A percentile compares a stretch with the other conserved stretches of the same genome.
These are phyloP conservation scores for Isoperla grammatica DNA, from an alignment of 2,888 invertebrate species.

Conservation along the genomic window DNA sequence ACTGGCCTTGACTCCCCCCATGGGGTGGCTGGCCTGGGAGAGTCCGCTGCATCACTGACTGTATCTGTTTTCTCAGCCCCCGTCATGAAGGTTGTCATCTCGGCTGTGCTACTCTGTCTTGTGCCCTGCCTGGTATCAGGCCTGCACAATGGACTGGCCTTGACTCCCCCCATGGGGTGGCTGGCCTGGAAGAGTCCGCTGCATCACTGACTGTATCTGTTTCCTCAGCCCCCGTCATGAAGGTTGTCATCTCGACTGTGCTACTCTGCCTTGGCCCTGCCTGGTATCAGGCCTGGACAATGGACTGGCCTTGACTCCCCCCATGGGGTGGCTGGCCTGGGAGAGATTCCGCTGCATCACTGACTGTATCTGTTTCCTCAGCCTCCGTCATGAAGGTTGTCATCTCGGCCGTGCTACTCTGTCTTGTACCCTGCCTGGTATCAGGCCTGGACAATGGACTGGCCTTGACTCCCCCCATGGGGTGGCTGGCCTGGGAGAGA, in stretches of 20 bases:
- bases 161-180: conserved; percentile 70
- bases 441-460: conserved; percentile 47
- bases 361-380: no score
- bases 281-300: conserved; percentile 47
- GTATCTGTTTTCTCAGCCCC: no score
- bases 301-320: conserved; percentile 60
- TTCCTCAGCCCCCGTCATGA: no score
- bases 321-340: conserved; percentile 72
- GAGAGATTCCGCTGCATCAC: conserved; percentile 59
- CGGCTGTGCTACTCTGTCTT: no score
- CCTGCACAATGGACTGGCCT: conserved; percentile 58
- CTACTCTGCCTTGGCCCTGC: no score
- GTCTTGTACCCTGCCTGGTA: conserved; percentile 48
- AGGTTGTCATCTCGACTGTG: no score
- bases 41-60: conserved; percentile 42
- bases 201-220: conserved; percentile 37
- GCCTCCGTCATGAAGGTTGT: no score
- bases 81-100: no score
- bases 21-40: conserved; percentile 71
- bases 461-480: no score
- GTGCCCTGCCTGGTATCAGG: conserved; percentile 23
- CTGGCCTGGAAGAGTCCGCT: conserved; percentile 62
- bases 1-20: conserved; percentile 60
- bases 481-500: background rate
- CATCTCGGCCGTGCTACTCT: no score